Percentiles rank a stretch among this genome's conserved stretches.
Conservation (phyloP, 2,888 invertebrate species). For the Polylopha cassiicola region DNA sequence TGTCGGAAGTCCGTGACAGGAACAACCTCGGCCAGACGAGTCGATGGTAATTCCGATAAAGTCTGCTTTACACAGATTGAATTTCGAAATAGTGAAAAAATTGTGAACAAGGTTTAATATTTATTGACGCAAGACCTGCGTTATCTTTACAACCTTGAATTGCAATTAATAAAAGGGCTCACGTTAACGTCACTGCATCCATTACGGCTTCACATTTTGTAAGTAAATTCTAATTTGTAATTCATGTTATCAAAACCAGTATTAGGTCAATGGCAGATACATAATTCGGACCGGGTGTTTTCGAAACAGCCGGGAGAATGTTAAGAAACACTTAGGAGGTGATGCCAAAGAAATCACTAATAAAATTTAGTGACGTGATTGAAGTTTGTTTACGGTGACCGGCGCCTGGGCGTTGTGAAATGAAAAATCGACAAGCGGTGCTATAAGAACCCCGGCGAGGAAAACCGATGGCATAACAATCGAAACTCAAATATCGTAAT, state of each 20-base stretch:
- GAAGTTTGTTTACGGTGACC: slow-evolving; percentile 56
- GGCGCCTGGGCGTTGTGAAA: slow-evolving; percentile 47
- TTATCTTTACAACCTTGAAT: too few species aligned
- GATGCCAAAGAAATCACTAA: slow-evolving; percentile 46
- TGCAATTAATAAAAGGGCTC: slow-evolving; percentile 8
- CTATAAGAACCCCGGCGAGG: slow-evolving; percentile 15
- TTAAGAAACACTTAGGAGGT: slow-evolving; percentile 45
- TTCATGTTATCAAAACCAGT: slow-evolving; percentile 36
- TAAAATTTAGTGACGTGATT: slow-evolving; percentile 46
- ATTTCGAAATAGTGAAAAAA: too few species aligned
- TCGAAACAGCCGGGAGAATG: slow-evolving; percentile 42
- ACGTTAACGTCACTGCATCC: slow-evolving; percentile 7
- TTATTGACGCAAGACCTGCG: too few species aligned
- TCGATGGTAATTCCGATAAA: too few species aligned
- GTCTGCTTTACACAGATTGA: too few species aligned
- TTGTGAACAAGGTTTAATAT: too few species aligned
- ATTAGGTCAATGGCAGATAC: slow-evolving; percentile 57
- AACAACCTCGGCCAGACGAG: too few species aligned
- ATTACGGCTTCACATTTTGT: slow-evolving; percentile 16
- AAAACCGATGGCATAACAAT: slow-evolving; percentile 19
- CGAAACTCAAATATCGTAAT: slow-evolving; percentile 30
- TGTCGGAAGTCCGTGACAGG: slow-evolving; percentile 28
- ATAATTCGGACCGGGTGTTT: slow-evolving; percentile 39
- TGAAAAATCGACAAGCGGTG: slow-evolving; percentile 36
- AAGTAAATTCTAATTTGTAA: slow-evolving; percentile 30